Evolutionary conservation across 2,888 invertebrate genomes (phyloP).

Genomic region (Pammene aurita): DNA sequence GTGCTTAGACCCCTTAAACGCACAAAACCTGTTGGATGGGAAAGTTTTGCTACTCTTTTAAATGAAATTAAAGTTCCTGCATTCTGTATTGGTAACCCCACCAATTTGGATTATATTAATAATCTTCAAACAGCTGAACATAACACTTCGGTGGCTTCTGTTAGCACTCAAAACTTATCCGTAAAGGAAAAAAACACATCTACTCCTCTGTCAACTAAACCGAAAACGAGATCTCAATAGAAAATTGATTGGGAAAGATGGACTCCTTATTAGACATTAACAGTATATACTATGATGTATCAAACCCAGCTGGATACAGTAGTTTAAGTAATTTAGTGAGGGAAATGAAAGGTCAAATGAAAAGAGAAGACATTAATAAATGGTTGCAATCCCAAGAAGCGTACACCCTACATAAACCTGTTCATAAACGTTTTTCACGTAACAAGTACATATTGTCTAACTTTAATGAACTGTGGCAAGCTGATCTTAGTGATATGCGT

Average conservation of each 20-base stretch:
- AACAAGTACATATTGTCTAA: slow-evolving; percentile 47
- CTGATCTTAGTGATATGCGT: slow-evolving; percentile 45
- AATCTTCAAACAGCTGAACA: neutral
- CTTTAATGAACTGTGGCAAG: slow-evolving; percentile 44
- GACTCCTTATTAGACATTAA: neutral
- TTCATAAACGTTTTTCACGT: slow-evolving; percentile 37
- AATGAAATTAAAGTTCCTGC: slow-evolving; percentile 42
- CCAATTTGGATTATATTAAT: neutral
- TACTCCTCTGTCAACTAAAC: neutral
- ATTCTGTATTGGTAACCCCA: neutral
- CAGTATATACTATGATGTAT: slow-evolving; percentile 8
- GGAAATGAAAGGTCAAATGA: slow-evolving; percentile 47
- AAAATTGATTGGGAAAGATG: slow-evolving; percentile 47
- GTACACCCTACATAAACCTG: slow-evolving; percentile 47
- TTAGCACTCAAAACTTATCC: neutral
- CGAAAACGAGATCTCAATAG: slow-evolving; percentile 12
- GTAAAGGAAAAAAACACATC: neutral
- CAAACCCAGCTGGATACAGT: slow-evolving; percentile 9
- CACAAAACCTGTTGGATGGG: slow-evolving; percentile 44
- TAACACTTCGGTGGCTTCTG: no score
- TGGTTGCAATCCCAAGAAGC: slow-evolving; percentile 48
- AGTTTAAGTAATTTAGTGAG: slow-evolving; percentile 44
- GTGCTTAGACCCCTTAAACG: slow-evolving; percentile 45
- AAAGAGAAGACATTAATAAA: slow-evolving; percentile 41
- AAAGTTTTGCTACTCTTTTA: slow-evolving; percentile 46